These are phyloP conservation scores for Calliphora vicina DNA, from an alignment of 1,140 invertebrate species.

Conservation along the genomic window DNA sequence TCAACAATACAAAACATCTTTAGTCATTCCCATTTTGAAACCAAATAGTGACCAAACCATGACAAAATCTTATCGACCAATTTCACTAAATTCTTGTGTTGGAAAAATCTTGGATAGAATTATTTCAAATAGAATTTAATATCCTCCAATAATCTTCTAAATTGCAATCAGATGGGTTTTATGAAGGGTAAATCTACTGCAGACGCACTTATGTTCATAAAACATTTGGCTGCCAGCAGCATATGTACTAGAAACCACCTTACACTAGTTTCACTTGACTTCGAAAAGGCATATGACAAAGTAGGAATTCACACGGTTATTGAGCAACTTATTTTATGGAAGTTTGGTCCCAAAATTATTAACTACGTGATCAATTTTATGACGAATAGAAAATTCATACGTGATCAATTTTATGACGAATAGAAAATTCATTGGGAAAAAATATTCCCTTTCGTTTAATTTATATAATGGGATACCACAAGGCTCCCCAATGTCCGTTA, in stretches of 20 bases:
- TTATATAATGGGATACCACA: constrained; percentile 40
- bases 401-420: constrained; percentile 37
- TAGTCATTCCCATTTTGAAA: constrained; percentile 28
- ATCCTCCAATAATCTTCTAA: constrained; percentile 35
- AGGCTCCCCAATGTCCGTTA: constrained; percentile 38
- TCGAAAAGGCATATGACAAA: constrained; percentile 38
- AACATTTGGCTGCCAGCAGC: constrained; percentile 22
- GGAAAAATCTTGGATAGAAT: constrained; percentile 27
- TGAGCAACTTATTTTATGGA: constrained; percentile 38
- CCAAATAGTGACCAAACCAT: background rate
- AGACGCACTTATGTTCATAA: constrained; percentile 16
- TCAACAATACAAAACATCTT: constrained; percentile 16
- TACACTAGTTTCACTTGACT: constrained; percentile 38
- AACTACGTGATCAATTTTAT: constrained; percentile 36
- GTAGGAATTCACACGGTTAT: constrained; percentile 38
- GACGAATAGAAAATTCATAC: constrained; percentile 38
- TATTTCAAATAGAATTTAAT: constrained; percentile 36
- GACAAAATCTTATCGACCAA: constrained; percentile 35
- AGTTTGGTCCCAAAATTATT: constrained; percentile 37
- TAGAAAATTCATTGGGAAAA: constrained; percentile 34
- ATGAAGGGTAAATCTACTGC: constrained; percentile 16
- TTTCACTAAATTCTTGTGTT: constrained; percentile 38
- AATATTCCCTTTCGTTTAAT: background rate
- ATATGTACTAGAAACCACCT: constrained; percentile 34
- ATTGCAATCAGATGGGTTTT: constrained; percentile 27